A percentile compares a stretch with the other conserved stretches of the same genome.
Evolutionary conservation across 2,888 invertebrate species (phyloP).

Genomic region (Drosophila yooni): DNA sequence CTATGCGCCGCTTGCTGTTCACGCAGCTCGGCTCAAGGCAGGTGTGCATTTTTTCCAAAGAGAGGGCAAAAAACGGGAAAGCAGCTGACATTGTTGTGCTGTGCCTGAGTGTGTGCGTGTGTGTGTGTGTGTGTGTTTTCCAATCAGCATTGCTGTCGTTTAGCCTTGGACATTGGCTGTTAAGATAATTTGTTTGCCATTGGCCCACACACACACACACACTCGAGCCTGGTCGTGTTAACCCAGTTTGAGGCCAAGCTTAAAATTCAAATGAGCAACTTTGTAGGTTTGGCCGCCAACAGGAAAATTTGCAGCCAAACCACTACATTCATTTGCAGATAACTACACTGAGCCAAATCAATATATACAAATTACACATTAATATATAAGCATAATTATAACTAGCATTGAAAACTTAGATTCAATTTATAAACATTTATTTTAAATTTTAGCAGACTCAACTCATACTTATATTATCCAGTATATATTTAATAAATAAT

Average conservation of each 20-base stretch:
- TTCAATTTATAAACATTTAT: neutral
- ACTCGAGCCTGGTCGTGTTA: constrained; percentile 14
- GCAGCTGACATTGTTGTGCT: constrained; percentile 42
- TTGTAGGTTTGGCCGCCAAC: constrained; percentile 19
- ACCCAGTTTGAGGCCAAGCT: constrained; percentile 44
- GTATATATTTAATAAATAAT: neutral
- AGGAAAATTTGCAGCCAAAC: constrained; percentile 1
- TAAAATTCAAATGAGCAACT: constrained; percentile 27
- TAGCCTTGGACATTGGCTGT: constrained; percentile 41
- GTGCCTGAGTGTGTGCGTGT: constrained; percentile 5
- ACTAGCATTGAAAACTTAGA: neutral
- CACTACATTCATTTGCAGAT: neutral
- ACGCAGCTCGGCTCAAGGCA: constrained; percentile 29
- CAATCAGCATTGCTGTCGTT: constrained; percentile 34
- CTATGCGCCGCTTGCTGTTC: constrained; percentile 33
- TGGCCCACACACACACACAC: constrained; percentile 42
- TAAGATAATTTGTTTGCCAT: constrained; percentile 47
- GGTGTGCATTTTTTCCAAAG: constrained; percentile 40
- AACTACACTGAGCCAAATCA: neutral
- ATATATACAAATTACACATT: neutral
- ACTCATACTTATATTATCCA: neutral
- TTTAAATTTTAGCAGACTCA: neutral
- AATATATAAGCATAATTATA: too few relatives aligned
- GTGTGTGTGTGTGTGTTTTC: constrained; percentile 20
- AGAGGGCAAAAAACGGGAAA: neutral